A percentile compares a stretch with the other conserved stretches of the same genome.
phyloP scores from a whole-genome alignment of 2,888 invertebrate species.

The Callimorpha dominula region DNA sequence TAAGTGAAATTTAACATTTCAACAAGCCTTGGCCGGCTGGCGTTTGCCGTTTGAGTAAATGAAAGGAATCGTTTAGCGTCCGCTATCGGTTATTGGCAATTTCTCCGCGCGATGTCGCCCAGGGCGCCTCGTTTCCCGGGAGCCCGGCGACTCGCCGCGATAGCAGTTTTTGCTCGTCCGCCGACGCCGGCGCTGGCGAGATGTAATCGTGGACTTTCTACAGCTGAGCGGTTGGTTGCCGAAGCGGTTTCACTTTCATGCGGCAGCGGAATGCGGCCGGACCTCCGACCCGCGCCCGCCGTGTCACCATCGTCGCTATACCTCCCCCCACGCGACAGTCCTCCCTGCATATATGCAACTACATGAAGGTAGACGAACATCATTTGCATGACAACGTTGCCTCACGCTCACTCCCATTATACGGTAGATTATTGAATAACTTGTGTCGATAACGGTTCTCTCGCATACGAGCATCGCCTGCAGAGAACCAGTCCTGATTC shows the following conservation, averaged over 20 bases:
- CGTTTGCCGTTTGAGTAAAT: slow-evolving; percentile 30
- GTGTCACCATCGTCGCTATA: slow-evolving; percentile 58
- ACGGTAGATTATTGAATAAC: slow-evolving; percentile 60
- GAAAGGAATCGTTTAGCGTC: slow-evolving; percentile 44
- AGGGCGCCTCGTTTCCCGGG: slow-evolving; percentile 80
- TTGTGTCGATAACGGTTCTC: slow-evolving; percentile 60
- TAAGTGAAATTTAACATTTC: slow-evolving; percentile 72
- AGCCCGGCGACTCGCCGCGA: slow-evolving; percentile 68
- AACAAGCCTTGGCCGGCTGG: slow-evolving; percentile 53
- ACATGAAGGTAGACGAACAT: slow-evolving; percentile 43
- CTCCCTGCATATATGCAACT: slow-evolving; percentile 44
- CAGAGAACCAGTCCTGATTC: slow-evolving; percentile 48
- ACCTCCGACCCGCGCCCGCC: slow-evolving; percentile 81
- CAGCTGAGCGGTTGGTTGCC: slow-evolving; percentile 76
- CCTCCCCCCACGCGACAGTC: slow-evolving; percentile 53
- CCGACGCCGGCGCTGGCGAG: slow-evolving; percentile 70
- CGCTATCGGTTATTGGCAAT: slow-evolving; percentile 65
- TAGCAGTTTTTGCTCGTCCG: slow-evolving; percentile 82
- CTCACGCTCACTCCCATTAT: slow-evolving; percentile 51
- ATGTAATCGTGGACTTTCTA: slow-evolving; percentile 86
- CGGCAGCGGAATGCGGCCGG: slow-evolving; percentile 84
- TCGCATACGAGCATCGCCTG: slow-evolving; percentile 40
- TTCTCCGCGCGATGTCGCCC: slow-evolving; percentile 71
- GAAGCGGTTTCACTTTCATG: slow-evolving; percentile 85
- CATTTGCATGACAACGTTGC: slow-evolving; percentile 63